Percentiles rank a stretch among this genome's conserved stretches.
phyloP scores from a whole-genome alignment of 2,113 vertebrate species.

The Canis aureus region DNA sequence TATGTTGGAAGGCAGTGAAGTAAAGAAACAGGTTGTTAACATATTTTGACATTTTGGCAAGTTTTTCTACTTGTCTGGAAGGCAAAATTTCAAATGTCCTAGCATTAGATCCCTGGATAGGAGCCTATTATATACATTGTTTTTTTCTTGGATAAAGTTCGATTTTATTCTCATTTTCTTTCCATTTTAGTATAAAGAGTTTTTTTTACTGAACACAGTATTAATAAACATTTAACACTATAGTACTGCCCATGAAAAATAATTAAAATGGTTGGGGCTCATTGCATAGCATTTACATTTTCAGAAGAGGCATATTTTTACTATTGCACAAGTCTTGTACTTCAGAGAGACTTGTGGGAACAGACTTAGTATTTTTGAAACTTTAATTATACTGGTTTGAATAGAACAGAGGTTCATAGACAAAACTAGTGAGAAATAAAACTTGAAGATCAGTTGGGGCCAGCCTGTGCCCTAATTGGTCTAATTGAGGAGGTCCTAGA shows the following conservation, averaged over 20 bases:
- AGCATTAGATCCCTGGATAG: neutral
- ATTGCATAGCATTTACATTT: neutral
- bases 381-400: neutral
- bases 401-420: neutral
- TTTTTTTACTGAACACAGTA: neutral
- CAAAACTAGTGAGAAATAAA: neutral
- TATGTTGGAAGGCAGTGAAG: neutral
- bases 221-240: neutral
- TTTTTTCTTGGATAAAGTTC: conserved; percentile 12
- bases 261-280: neutral
- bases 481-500: neutral
- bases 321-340: neutral
- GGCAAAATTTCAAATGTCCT: neutral
- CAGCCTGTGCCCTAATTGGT: neutral
- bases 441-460: neutral
- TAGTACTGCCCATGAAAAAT: neutral
- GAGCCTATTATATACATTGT: neutral
- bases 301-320: neutral
- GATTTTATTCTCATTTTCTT: neutral
- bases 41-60: conserved; percentile 45
- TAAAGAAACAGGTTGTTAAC: neutral
- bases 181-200: neutral
- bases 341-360: neutral
- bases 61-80: neutral
- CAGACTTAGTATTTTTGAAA: neutral